Conservation (phyloP, 2,888 invertebrate genomes). For the Strigamia maritima region DNA sequence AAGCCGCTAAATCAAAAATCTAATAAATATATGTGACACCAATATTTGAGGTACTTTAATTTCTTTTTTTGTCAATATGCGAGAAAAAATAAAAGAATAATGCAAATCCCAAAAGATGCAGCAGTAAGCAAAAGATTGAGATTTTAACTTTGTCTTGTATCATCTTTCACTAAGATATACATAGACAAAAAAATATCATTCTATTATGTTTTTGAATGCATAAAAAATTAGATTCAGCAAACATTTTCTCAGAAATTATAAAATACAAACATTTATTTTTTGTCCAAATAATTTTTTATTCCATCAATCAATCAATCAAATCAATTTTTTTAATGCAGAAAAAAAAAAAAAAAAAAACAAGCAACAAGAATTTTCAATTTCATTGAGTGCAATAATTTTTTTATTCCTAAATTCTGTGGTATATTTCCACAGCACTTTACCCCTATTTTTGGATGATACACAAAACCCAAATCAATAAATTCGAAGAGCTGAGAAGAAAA, state of each 20-base stretch:
- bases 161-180: not conserved
- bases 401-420: not conserved
- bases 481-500: slow-evolving; percentile 11
- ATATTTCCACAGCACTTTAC: not conserved
- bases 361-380: slow-evolving; percentile 3
- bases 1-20: not conserved
- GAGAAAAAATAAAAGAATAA: not conserved
- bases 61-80: not conserved
- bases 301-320: not conserved
- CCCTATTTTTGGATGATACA: not conserved
- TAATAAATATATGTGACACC: not conserved
- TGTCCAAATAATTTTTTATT: not conserved
- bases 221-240: not conserved
- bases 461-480: slow-evolving; percentile 1
- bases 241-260: not conserved
- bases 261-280: not conserved
- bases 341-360: not conserved
- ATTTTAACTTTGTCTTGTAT: not conserved
- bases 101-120: slow-evolving; percentile 3
- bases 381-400: not conserved
- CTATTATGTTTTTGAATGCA: not conserved
- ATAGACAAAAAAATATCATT: not conserved
- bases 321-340: not conserved
- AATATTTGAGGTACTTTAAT: not conserved
- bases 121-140: not conserved